Evolutionary conservation across 2,797 vertebrate species (phyloP), one percentile per base, ranked within the genome.

Genomic region (Cryptoblepharus egeriae): DNA sequence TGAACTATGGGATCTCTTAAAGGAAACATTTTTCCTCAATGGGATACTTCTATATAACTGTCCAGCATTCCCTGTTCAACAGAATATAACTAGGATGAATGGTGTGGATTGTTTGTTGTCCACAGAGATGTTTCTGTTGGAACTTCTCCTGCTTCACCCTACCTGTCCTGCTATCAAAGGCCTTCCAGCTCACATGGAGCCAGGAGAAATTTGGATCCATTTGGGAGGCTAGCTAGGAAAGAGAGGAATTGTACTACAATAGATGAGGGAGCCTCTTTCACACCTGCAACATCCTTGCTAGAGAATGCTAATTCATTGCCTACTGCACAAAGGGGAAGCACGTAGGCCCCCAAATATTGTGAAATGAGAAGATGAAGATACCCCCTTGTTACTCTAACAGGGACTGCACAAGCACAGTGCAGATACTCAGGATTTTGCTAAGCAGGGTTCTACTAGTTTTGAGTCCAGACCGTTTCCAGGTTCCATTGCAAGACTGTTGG

Each of bases 341-440:
- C 63, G 57, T 37, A 35, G 74, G 37, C 77, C 24, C 49, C 37
- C 57, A 58, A 71, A 28, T n/a, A n/a, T 73, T n/a, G 39, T 76
- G 39, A 77, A 55, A 26, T 26, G 55, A 63, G 49, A 35, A 72
- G 35, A 57, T 32, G 64, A 32, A 75, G 55, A 49, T 49, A 37
- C 5, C 68, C 16, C n/a, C 22, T 49, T 35, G 42, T 77, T 71
- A 28, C 52, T 63, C 24, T 60, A 74, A 24, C 63, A 81, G 49
- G 72, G 49, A 35, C 64, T 84, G 55, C 63, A 49, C 42, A 72
- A 42, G 52, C 24, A 35, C 30, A 49, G 58, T 72, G 79, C 69
- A 75, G 57, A 60, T 71, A 37, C 76, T 84, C 82, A 84, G 82
- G 77, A 84, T 84, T 68, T 79, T 49, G 52, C 63, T 61, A 69